phyloP scores from a whole-genome alignment of 2,888 invertebrate species.

The Apodemia mormo region DNA sequence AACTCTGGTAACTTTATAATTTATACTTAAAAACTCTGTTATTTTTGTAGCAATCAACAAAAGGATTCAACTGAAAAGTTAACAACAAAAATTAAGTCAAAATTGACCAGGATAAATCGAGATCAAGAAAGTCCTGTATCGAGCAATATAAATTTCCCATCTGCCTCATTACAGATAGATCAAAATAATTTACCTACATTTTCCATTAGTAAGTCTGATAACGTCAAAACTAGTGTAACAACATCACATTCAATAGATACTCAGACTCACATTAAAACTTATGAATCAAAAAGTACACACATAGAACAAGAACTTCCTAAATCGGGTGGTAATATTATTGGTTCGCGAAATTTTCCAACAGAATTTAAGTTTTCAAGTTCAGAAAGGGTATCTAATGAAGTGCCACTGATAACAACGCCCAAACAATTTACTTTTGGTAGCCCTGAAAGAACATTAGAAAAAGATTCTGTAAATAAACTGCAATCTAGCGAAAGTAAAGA shows the following conservation, averaged over 20 bases:
- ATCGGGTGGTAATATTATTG: neutral
- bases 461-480: constrained; percentile 18
- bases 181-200: constrained; percentile 60
- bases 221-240: constrained; percentile 15
- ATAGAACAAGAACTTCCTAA: neutral
- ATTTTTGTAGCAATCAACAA: constrained; percentile 44
- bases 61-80: constrained; percentile 44
- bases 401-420: constrained; percentile 32
- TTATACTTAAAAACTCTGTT: too few relatives aligned
- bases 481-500: constrained; percentile 28
- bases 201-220: constrained; percentile 41
- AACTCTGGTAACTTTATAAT: too few relatives aligned
- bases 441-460: constrained; percentile 51
- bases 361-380: constrained; percentile 58
- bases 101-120: constrained; percentile 48
- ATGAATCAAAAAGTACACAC: constrained; percentile 18
- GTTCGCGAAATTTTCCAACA: constrained; percentile 34
- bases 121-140: constrained; percentile 37
- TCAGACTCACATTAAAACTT: neutral
- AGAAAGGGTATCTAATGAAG: constrained; percentile 47
- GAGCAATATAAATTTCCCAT: constrained; percentile 51
- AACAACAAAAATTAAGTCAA: constrained; percentile 57
- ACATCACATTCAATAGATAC: constrained; percentile 25
- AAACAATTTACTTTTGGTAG: constrained; percentile 50
- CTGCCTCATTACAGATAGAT: constrained; percentile 55